These are phyloP conservation scores for Lysandra coridon DNA, from an alignment of 2,888 invertebrate species.

Conservation along the genomic window DNA sequence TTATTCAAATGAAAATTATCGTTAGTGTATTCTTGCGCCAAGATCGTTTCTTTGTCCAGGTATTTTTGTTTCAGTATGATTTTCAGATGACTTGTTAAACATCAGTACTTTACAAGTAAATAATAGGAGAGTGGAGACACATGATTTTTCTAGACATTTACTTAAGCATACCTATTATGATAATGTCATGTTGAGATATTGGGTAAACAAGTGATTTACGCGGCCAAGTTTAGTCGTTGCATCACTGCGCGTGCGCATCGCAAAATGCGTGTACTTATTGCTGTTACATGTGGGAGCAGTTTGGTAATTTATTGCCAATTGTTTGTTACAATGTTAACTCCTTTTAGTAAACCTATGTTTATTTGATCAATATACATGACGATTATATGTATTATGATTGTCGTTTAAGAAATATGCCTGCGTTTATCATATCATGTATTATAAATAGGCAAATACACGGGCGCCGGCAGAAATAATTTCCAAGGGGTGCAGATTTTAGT, in stretches of 20 bases:
- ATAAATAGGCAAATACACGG: no score
- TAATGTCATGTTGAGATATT: slow-evolving; percentile 1
- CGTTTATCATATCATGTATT: no score
- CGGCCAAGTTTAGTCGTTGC: slow-evolving; percentile 22
- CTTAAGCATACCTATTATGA: slow-evolving; percentile 6
- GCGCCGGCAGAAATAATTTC: no score
- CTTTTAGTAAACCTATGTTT: not conserved
- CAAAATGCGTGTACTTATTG: not conserved
- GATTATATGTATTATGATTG: not conserved
- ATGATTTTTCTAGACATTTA: not conserved
- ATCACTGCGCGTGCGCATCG: slow-evolving; percentile 17
- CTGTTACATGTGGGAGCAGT: slow-evolving; percentile 20
- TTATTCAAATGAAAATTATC: not conserved
- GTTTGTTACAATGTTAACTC: slow-evolving; percentile 24
- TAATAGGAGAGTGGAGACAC: not conserved
- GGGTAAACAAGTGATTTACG: slow-evolving; percentile 5
- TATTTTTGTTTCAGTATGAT: not conserved
- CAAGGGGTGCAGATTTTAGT: no score
- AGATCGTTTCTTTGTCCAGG: not conserved
- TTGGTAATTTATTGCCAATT: slow-evolving; percentile 11
- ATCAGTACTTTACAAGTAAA: not conserved
- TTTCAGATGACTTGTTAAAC: not conserved
- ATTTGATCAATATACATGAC: not conserved
- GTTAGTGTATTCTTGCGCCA: not conserved
- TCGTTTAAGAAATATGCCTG: not conserved